Evolutionary conservation across 2,113 vertebrate species (phyloP).

Genomic region (Python bivittatus): DNA sequence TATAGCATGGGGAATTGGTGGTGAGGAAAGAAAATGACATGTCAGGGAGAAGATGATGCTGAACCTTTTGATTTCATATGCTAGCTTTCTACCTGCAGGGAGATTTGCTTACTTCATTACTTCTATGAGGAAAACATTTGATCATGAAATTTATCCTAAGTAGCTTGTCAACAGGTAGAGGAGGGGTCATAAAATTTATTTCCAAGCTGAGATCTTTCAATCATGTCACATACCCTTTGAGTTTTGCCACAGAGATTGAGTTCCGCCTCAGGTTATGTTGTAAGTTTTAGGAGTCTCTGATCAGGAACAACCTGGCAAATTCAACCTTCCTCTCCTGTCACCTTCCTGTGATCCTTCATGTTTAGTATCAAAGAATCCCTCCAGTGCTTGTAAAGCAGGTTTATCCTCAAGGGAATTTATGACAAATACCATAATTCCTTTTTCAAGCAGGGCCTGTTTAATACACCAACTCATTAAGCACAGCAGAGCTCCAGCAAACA

Average conservation of each 20-base stretch:
- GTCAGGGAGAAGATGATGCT: neutral
- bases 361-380: constrained; percentile 73
- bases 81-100: neutral
- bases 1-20: neutral
- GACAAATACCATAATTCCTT: constrained; percentile 76
- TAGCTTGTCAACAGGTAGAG: neutral
- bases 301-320: constrained; percentile 81
- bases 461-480: constrained; percentile 64
- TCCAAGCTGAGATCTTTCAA: constrained; percentile 55
- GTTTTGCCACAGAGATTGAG: constrained; percentile 68
- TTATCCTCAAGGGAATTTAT: constrained; percentile 74
- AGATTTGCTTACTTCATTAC: neutral
- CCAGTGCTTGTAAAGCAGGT: constrained; percentile 67
- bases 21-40: neutral
- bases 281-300: constrained; percentile 70
- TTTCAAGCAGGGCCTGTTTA: constrained; percentile 65
- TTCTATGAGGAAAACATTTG: neutral
- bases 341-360: constrained; percentile 73
- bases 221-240: constrained; percentile 60
- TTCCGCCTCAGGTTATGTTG: constrained; percentile 74
- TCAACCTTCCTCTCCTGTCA: constrained; percentile 71
- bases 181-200: constrained; percentile 6
- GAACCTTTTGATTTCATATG: neutral
- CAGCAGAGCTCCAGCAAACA: constrained; percentile 64
- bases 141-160: neutral